phyloP scores from a whole-genome alignment of 2,797 vertebrate species.

The Clarias pachynema region DNA sequence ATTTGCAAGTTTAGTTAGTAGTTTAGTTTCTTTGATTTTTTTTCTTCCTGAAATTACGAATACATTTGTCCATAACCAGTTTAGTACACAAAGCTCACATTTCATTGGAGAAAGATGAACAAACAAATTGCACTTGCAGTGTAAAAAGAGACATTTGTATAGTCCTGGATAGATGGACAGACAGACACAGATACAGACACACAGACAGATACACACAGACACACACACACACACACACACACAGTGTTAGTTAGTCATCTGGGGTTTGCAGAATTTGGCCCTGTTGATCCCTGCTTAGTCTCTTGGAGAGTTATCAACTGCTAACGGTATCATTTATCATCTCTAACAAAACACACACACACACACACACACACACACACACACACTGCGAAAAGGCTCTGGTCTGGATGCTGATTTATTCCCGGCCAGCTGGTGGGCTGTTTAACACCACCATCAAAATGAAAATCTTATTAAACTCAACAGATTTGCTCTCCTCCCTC shows the following conservation, averaged over 20 bases:
- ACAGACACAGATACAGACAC: constrained; percentile 80
- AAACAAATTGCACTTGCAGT: constrained; percentile 82
- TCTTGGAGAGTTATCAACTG: constrained; percentile 96
- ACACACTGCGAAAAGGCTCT: neutral
- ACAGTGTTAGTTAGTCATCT: constrained; percentile 93
- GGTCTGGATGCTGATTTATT: constrained; percentile 43
- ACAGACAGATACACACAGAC: constrained; percentile 47
- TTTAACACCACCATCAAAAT: constrained; percentile 50
- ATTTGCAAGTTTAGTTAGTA: neutral
- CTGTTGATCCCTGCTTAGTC: constrained; percentile 88
- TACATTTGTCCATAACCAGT: no score
- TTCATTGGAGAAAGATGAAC: neutral
- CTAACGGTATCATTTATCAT: constrained; percentile 98
- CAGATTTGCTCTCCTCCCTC: constrained; percentile 47
- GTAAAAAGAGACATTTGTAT: neutral
- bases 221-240: constrained; percentile 5
- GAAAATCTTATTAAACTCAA: constrained; percentile 56
- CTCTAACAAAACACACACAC: constrained; percentile 62
- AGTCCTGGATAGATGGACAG: constrained; percentile 85
- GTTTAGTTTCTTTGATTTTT: neutral
- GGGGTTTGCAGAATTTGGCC: constrained; percentile 99
- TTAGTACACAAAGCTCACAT: neutral
- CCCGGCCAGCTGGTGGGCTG: constrained; percentile 48
- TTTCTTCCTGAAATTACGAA: neutral
- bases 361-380: constrained; percentile 54